Percentiles rank a stretch among this genome's conserved stretches.
Evolutionary conservation across 2,888 invertebrate genomes (phyloP).

Genomic region (Caradrina kadenii): DNA sequence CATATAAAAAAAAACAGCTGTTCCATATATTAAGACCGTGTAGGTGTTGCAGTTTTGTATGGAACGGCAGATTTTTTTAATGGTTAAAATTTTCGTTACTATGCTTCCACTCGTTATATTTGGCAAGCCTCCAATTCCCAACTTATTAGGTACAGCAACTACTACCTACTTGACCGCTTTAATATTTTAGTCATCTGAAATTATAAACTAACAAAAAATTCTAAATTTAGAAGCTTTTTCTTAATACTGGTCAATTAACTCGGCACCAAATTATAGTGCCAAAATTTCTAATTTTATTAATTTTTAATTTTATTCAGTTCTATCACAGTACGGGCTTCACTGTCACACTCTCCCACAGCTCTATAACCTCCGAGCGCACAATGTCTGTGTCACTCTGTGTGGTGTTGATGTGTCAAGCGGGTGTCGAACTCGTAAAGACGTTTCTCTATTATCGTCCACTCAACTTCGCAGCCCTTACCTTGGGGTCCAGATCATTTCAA

Average conservation of each 20-base stretch:
- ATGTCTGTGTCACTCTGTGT: constrained; percentile 75
- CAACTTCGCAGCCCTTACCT: constrained; percentile 76
- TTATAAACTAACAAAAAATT: no score
- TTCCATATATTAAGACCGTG: no score
- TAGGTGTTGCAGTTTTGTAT: no score
- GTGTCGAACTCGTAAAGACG: constrained; percentile 86
- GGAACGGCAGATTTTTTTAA: no score
- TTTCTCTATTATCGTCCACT: constrained; percentile 85
- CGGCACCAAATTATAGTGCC: not conserved
- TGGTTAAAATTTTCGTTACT: no score
- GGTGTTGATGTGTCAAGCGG: constrained; percentile 85
- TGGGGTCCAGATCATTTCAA: constrained; percentile 70
- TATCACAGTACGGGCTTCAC: constrained; percentile 52
- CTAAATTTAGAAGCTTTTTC: no score
- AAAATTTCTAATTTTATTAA: no score
- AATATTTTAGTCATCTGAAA: not conserved
- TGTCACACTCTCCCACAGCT: constrained; percentile 68
- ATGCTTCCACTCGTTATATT: not conserved
- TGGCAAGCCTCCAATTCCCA: not conserved
- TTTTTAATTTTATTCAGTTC: no score
- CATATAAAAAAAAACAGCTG: no score
- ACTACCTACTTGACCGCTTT: not conserved
- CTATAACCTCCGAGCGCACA: constrained; percentile 55
- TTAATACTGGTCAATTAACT: no score
- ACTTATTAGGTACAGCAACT: not conserved